These are phyloP conservation scores for Embidobia sp. DNA, from an alignment of 2,888 invertebrate genomes.

Conservation along the genomic window DNA sequence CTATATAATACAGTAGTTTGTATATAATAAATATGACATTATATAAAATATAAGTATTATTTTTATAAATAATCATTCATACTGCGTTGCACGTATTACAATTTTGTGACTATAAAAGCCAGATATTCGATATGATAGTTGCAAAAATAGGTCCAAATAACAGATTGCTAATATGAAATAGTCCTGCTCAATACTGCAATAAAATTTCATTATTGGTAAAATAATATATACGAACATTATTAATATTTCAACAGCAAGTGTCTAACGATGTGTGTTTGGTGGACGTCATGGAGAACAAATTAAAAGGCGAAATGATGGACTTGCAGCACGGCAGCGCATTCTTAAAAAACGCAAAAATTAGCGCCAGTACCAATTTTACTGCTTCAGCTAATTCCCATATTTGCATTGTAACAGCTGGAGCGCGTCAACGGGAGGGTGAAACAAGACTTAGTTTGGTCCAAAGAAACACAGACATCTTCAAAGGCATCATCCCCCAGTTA, in stretches of 20 bases:
- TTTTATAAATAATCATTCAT: too few relatives aligned
- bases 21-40: too few relatives aligned
- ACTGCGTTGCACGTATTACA: too few relatives aligned
- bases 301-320: conserved; percentile 95
- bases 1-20: too few relatives aligned
- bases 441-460: conserved; percentile 93
- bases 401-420: conserved; percentile 95
- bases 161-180: neutral
- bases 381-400: conserved; percentile 90
- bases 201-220: conserved; percentile 15
- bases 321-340: conserved; percentile 94
- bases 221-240: conserved; percentile 33
- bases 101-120: too few relatives aligned
- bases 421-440: conserved; percentile 94
- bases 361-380: conserved; percentile 90
- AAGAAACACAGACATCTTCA: conserved; percentile 94
- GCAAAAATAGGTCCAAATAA: too few relatives aligned
- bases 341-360: conserved; percentile 88
- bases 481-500: conserved; percentile 91
- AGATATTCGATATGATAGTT: too few relatives aligned
- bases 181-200: neutral
- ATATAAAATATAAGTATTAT: too few relatives aligned
- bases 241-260: conserved; percentile 83
- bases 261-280: conserved; percentile 91
- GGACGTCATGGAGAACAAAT: conserved; percentile 91